These are phyloP conservation scores for Anthophora plumipes DNA, from an alignment of 2,888 invertebrate species.

Conservation along the genomic window DNA sequence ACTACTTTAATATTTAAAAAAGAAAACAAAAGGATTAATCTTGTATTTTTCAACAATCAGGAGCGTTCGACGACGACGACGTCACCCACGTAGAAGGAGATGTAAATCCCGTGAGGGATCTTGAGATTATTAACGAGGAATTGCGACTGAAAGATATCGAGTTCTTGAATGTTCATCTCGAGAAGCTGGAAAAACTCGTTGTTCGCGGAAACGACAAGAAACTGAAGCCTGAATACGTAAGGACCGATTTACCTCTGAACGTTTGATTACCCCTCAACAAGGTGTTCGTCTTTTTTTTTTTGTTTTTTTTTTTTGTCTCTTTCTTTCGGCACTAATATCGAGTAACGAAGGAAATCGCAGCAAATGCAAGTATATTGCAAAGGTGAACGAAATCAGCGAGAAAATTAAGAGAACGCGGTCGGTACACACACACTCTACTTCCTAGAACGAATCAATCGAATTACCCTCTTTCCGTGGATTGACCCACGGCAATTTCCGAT, in stretches of 20 bases:
- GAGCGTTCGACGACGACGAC: constrained; percentile 98
- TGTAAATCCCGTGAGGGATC: constrained; percentile 97
- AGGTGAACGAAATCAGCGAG: constrained; percentile 73
- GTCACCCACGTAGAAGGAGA: constrained; percentile 99
- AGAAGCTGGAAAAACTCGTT: constrained; percentile 94
- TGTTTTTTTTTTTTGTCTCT: no score
- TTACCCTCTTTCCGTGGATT: constrained; percentile 72
- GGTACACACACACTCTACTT: constrained; percentile 70
- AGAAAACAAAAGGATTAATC: not conserved
- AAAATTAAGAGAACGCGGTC: constrained; percentile 77
- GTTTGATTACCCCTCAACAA: not conserved
- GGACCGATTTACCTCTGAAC: constrained; percentile 78
- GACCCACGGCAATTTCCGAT: constrained; percentile 75
- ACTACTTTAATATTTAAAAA: no score
- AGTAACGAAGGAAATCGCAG: constrained; percentile 17
- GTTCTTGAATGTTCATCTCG: constrained; percentile 91
- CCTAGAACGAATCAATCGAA: constrained; percentile 80
- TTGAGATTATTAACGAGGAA: constrained; percentile 98
- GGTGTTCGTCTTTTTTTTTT: no score
- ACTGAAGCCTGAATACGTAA: constrained; percentile 97
- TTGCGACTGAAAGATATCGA: constrained; percentile 97
- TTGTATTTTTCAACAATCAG: constrained; percentile 84
- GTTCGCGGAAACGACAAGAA: constrained; percentile 96
- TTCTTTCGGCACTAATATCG: not conserved
- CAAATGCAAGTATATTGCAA: constrained; percentile 60